Evolutionary conservation across 2,797 vertebrate genomes (phyloP).

Genomic region (Aulostomus chinensis): DNA sequence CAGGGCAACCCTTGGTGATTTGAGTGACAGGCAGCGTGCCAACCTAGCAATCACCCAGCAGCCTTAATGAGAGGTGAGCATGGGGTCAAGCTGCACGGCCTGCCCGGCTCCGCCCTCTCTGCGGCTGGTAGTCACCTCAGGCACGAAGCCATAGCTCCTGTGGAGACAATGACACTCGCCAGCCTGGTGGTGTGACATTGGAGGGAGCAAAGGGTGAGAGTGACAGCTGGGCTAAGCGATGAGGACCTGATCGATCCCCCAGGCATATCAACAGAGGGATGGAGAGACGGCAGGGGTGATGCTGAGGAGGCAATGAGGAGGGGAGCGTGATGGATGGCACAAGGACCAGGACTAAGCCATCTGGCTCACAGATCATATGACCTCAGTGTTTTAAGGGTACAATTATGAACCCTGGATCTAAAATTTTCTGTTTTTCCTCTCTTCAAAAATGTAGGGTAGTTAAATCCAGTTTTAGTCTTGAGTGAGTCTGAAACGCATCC

Average conservation of each 20-base stretch:
- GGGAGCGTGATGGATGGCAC: conserved; percentile 55
- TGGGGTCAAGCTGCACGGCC: conserved; percentile 39
- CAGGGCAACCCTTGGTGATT: conserved; percentile 26
- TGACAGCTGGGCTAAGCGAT: conserved; percentile 72
- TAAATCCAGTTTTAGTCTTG: too few species aligned
- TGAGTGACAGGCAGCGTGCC: conserved; percentile 53
- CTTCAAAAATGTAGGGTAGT: too few species aligned
- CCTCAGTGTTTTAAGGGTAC: background rate
- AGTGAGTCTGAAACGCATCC: too few species aligned
- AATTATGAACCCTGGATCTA: too few species aligned
- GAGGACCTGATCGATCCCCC: conserved; percentile 65
- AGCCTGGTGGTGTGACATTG: conserved; percentile 54
- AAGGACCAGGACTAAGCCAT: conserved; percentile 8
- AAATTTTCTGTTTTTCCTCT: too few species aligned
- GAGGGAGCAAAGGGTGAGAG: conserved; percentile 45
- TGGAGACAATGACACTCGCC: conserved; percentile 50
- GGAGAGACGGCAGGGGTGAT: conserved; percentile 10
- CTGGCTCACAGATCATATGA: background rate
- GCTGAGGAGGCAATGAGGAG: too few species aligned
- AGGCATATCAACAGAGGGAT: conserved; percentile 30
- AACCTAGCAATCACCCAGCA: conserved; percentile 58
- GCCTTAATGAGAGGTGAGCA: conserved; percentile 68
- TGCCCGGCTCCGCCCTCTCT: conserved; percentile 62
- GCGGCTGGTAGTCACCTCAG: conserved; percentile 67
- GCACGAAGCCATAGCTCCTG: conserved; percentile 43